Evolutionary conservation across 1,140 invertebrate genomes (phyloP).

Genomic region (Oreohelix idahoensis): DNA sequence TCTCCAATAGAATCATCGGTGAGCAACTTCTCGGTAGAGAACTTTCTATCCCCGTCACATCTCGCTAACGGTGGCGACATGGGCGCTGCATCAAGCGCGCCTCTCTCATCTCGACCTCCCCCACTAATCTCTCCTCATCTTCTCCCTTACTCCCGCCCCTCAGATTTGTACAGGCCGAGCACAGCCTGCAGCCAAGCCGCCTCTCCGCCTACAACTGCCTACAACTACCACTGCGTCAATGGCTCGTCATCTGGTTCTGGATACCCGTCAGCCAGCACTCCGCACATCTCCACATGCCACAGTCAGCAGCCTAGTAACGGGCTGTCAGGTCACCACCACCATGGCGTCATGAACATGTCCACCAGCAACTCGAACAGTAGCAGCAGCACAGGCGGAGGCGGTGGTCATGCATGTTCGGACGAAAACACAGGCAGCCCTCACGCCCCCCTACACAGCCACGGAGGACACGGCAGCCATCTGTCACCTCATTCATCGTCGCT

Average conservation of each 20-base stretch:
- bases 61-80: constrained; percentile 54
- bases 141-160: constrained; percentile 55
- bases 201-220: constrained; percentile 44
- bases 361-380: constrained; percentile 44
- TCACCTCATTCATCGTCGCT: constrained; percentile 35
- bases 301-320: constrained; percentile 19
- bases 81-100: constrained; percentile 48
- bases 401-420: constrained; percentile 41
- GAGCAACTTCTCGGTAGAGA: constrained; percentile 68
- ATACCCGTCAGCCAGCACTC: constrained; percentile 26
- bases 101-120: constrained; percentile 53
- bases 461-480: constrained; percentile 36
- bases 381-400: constrained; percentile 44
- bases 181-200: constrained; percentile 51
- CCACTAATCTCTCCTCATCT: constrained; percentile 59
- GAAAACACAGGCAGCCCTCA: constrained; percentile 53
- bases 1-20: constrained; percentile 41
- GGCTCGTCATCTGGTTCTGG: constrained; percentile 9
- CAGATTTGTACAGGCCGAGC: constrained; percentile 60
- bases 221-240: constrained; percentile 50
- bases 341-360: constrained; percentile 45
- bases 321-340: constrained; percentile 32
- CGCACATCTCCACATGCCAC: constrained; percentile 11
- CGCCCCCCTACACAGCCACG: constrained; percentile 55
- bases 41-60: constrained; percentile 62